Base-by-base conservation (phyloP, 2,888 invertebrate genomes). In the Philopedon plagiatum region DNA sequence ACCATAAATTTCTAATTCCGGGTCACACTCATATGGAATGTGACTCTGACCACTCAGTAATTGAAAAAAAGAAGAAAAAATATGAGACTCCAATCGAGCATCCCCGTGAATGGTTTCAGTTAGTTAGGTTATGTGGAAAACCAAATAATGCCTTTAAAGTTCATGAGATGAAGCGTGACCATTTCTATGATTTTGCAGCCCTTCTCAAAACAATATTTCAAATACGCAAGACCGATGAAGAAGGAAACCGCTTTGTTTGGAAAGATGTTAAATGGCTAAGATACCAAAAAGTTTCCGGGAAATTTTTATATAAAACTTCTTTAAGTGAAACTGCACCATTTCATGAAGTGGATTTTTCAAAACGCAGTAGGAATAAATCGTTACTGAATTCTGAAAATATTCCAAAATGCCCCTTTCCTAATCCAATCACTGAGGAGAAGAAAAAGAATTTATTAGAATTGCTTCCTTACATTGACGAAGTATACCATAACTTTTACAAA, bases 31-130 rank as follows among this genome's bases (percentile, higher is more conserved):
- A n/a, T n/a, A n/a, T n/a, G n/a, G n/a, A 75, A 46, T 75, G 75
- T 44, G 74, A 74, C 49, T 41, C 61, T 19, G 75, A 73, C 34
- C 75, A 75, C 49, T 63, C 71, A 5, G 41, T 68, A 15, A 75
- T 75, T 34, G 75, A 74, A 65, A 60, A 69, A 44, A 67, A 70
- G 13, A 66, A 74, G 37, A 51, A 51, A 13, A 70, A 71, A 34
- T 54, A 60, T 23, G 34, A 32, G 3, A 21, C n/a, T 66, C 57
- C 51, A 5, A 71, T 75, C 15, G 56, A 74, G 5, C 67, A 67
- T 64, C 75, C 75, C 18, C 23, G 74, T 32, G 75, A 74, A 37
- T 75, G 74, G 75, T 39, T 49, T 11, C 49, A 75, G 8, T 51
- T 75, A n/a, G 71, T 74, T 5, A 46, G 60, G 29, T 34, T 66